Evolutionary conservation across 2,797 vertebrate genomes (phyloP), one percentile per base, ranked within the genome.

Genomic region (Arctocebus calabarensis): DNA sequence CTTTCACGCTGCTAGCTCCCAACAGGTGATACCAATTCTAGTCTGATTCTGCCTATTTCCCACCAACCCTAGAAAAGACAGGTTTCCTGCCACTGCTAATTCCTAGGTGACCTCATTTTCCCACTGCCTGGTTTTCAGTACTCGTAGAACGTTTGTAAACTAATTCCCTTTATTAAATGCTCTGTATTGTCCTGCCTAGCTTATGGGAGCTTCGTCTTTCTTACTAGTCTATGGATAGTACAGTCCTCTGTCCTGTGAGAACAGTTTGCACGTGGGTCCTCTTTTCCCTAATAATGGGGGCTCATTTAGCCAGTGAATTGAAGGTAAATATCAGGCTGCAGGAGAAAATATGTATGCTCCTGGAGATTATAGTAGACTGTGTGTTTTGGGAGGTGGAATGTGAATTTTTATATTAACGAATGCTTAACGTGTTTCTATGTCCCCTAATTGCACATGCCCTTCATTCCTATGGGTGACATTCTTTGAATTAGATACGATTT

Each of bases 231-330:
- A 8, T 91, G 55, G 20, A 27, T 77, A 22, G 77, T 25, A 37
- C 5, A 74, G 20, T n/a, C 70, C 19, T 86, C 27, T 40, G 12
- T 64, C 55, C 88, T 87, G 12, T 16, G 57, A 19, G 62, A 75
- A 68, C 4, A 81, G 57, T 62, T 88, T 55, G 78, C 48, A 52
- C 14, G 14, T 52, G 48, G n/a, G 12, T 57, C 16, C 70, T 45
- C 29, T 45, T 79, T 25, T 66, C 59, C 22, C 88, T 82, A n/a
- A 82, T 70, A 75, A 70, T 68, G 11, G 90, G 34, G 32, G 3
- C 23, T 88, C 61, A 20, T 64, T 82, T 62, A 75, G 25, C 84
- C 16, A 87, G 84, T 43, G 61, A 61, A 89, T 77, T 86, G 93
- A 45, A 86, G 14, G 11, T 88, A 66, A 61, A 7, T 83, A 84